Evolutionary conservation across 1,140 invertebrate genomes (phyloP).

Genomic region (Drosophila melanica): DNA sequence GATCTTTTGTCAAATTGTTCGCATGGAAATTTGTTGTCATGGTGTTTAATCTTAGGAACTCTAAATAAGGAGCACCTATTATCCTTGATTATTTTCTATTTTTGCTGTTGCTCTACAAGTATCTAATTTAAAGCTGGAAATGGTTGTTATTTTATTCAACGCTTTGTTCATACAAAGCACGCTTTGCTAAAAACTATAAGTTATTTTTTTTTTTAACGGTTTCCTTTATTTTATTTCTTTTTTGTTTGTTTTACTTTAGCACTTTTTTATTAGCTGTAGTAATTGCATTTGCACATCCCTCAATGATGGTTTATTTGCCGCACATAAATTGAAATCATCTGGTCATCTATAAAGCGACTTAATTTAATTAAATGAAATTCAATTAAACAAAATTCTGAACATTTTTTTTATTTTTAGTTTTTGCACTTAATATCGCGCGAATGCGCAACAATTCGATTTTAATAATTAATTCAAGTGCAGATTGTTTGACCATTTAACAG

Average conservation of each 20-base stretch:
- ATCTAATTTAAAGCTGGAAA: no score
- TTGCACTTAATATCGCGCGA: background rate
- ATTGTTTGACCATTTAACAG: constrained; percentile 36
- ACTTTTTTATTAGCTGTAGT: background rate
- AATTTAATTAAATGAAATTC: constrained; percentile 34
- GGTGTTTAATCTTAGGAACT: no score
- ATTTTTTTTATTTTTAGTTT: background rate
- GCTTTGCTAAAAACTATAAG: background rate
- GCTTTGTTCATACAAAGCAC: no score
- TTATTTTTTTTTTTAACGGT: background rate
- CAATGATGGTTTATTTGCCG: constrained; percentile 1
- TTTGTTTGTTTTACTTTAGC: background rate
- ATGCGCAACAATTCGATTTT: constrained; percentile 3
- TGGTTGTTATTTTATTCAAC: no score
- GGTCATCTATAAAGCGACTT: constrained; percentile 15
- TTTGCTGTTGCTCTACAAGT: no score
- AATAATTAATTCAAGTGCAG: constrained; percentile 32
- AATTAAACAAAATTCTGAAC: constrained; percentile 20
- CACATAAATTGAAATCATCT: constrained; percentile 14
- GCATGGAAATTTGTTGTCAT: no score
- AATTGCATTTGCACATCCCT: background rate
- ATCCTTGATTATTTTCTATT: no score
- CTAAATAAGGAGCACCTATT: no score
- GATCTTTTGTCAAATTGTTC: no score
- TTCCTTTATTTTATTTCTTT: background rate